Evolutionary conservation across 2,113 vertebrate genomes (phyloP), one percentile per base, ranked within the genome.

Genomic region (Centropus unirufus): DNA sequence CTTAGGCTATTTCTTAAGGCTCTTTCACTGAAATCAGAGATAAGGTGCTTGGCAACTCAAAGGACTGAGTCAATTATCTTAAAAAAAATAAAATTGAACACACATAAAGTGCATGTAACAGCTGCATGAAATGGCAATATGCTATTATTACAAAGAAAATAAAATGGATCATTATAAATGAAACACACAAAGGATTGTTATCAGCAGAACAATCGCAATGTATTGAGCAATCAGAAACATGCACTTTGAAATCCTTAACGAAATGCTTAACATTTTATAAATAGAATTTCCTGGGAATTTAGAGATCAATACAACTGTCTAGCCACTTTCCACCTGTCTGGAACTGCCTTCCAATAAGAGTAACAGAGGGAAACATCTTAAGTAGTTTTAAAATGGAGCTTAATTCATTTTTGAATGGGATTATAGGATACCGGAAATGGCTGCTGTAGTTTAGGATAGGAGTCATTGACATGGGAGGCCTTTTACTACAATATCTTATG

Each of bases 261-360:
- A 93, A 96, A 92, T 87, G 39, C 42, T 90, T 94, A 87, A 72
- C 85, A 82, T 97, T 93, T 90, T 91, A 93, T 90, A 92, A 95
- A 93, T 81, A 96, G 79, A 91, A 95, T 95, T 97, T 96, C 87
- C 55, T 91, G 83, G 92, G 92, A 96, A 96, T 96, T 87, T 84
- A 96, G 81, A 85, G 85, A 96, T 97, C 93, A 95, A 91, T 95
- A 92, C 44, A 77, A 64, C 70, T 93, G 85, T 96, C 91, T 91
- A 96, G 91, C 80, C 89, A 94, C 92, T 67, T 94, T 97, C 80
- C 59, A 96, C 92, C 83, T 91, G 92, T 93, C 89, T 97, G 77
- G 69, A 87, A 57, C 73, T 91, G 77, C 66, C 54, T 94, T 89
- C 36, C 47, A 92, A 79, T 84, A 84, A 78, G 44, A 81, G 44